Evolutionary conservation across 2,113 vertebrate genomes (phyloP).

Genomic region (Nettapus auritus): DNA sequence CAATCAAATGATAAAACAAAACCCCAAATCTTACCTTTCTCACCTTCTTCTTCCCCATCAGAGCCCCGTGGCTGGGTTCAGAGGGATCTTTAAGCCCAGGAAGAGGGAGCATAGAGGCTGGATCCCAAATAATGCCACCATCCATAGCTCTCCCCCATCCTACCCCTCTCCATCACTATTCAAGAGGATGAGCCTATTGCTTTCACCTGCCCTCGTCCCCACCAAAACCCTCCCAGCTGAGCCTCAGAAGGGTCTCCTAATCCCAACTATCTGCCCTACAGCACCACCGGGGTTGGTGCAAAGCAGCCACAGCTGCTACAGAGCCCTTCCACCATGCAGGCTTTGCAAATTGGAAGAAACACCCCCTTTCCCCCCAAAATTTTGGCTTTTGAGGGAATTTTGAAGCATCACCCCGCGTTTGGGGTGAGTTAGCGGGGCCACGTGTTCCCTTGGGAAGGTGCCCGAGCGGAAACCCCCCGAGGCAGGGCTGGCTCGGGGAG

Average conservation of each 20-base stretch:
- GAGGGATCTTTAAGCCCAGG: background rate
- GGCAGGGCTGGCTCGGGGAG: conserved; percentile 35
- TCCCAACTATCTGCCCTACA: background rate
- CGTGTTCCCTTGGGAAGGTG: background rate
- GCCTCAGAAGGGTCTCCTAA: rapidly evolving
- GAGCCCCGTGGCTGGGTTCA: rapidly evolving
- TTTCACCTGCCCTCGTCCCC: background rate
- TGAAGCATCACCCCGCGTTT: background rate
- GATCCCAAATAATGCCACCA: rapidly evolving
- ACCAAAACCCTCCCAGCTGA: conserved; percentile 10
- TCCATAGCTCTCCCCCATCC: rapidly evolving
- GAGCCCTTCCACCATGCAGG: rapidly evolving
- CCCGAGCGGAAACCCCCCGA: background rate
- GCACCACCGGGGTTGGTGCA: background rate
- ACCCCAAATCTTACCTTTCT: background rate
- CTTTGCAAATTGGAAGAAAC: rapidly evolving
- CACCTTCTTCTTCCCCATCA: background rate
- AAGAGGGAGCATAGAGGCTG: rapidly evolving
- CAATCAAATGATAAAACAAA: rapidly evolving
- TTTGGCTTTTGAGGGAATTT: background rate
- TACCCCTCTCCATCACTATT: background rate
- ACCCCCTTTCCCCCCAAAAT: rapidly evolving
- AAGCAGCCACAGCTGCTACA: background rate
- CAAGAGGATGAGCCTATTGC: background rate
- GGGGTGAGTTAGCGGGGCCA: background rate